Percentiles rank a stretch among this genome's conserved stretches.
Conservation (phyloP, 2,888 invertebrate genomes). For the Cheiracanthium punctorium region DNA sequence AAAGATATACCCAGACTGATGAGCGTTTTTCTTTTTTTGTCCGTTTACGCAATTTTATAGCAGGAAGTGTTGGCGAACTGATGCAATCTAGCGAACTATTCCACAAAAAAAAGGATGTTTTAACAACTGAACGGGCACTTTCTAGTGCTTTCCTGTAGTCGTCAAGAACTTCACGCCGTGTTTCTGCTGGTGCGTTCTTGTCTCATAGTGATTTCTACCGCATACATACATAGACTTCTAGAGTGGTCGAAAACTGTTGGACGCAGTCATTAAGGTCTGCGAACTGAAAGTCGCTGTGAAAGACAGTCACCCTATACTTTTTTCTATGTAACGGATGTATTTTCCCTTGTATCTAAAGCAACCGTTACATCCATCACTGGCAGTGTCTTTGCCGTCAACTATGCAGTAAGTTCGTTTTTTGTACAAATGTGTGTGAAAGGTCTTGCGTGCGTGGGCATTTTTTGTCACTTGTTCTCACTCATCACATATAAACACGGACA, state of each 20-base stretch:
- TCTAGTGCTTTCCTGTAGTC: neutral
- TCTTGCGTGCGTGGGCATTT: conserved; percentile 28
- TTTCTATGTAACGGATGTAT: conserved; percentile 40
- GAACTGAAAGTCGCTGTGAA: neutral
- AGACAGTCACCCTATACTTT: conserved; percentile 17
- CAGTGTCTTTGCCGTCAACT: conserved; percentile 60
- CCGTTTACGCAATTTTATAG: no score
- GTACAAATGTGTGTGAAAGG: conserved; percentile 46
- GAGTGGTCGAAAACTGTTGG: neutral
- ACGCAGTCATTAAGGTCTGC: neutral
- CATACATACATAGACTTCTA: neutral
- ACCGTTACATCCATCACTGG: conserved; percentile 59
- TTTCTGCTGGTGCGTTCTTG: neutral
- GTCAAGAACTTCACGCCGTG: neutral
- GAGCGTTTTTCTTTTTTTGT: neutral
- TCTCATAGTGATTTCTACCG: neutral
- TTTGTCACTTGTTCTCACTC: conserved; percentile 42
- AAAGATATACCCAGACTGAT: conserved; percentile 11
- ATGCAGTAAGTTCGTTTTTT: conserved; percentile 59
- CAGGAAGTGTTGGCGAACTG: no score
- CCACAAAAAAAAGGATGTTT: no score
- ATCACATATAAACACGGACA: conserved; percentile 18
- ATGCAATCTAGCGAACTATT: no score
- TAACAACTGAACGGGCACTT: no score
- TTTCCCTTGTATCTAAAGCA: neutral